These are phyloP conservation scores for Drosophila azteca DNA, from an alignment of 1,140 invertebrate genomes.

Conservation along the genomic window DNA sequence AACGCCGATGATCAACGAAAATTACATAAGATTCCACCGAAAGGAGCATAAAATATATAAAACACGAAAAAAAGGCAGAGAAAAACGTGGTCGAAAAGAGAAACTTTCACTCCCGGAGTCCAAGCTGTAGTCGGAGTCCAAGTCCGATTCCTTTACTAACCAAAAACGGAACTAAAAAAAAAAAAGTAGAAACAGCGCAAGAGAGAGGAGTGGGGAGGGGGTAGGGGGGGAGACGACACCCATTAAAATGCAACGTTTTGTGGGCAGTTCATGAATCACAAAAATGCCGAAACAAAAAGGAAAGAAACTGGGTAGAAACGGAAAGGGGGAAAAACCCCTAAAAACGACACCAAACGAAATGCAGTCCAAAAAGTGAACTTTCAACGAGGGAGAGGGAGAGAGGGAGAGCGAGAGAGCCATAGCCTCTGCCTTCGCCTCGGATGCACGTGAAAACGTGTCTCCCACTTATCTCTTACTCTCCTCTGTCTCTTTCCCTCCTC, in stretches of 20 bases:
- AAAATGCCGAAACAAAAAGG: conserved; percentile 34
- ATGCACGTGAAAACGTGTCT: conserved; percentile 44
- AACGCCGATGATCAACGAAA: conserved; percentile 26
- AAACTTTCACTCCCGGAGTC: conserved; percentile 68
- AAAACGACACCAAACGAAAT: conserved; percentile 37
- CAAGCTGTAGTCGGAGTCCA: conserved; percentile 9
- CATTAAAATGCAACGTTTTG: conserved; percentile 62
- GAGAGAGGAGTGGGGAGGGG: neutral
- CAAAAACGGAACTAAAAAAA: conserved; percentile 65
- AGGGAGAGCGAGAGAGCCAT: no score
- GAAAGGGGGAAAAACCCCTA: conserved; percentile 13
- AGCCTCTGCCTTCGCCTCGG: neutral
- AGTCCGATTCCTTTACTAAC: conserved; percentile 63
- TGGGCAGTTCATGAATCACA: conserved; percentile 48
- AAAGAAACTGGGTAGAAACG: conserved; percentile 9
- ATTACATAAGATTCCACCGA: conserved; percentile 56
- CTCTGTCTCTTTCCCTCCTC: neutral
- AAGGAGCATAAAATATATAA: conserved; percentile 56
- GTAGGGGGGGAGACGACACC: conserved; percentile 20
- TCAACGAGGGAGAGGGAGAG: no score
- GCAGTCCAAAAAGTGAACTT: conserved; percentile 39
- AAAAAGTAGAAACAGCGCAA: neutral
- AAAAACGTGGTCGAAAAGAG: conserved; percentile 41
- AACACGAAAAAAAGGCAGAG: conserved; percentile 14
- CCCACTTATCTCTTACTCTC: neutral